These are phyloP conservation scores for Drosophila dunni DNA, from an alignment of 1,140 invertebrate species.

Conservation along the genomic window DNA sequence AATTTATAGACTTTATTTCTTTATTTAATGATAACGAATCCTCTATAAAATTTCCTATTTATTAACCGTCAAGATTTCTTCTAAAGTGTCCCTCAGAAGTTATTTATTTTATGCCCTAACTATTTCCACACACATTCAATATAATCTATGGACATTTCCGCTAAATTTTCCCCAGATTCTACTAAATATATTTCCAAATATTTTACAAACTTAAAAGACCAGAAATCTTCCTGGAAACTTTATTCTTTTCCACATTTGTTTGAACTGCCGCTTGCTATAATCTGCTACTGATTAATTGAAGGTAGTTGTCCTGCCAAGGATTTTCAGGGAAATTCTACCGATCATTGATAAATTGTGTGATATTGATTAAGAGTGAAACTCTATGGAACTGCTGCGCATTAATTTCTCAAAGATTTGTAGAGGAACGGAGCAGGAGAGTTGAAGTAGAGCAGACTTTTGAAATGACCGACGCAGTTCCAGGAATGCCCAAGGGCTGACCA, in stretches of 20 bases:
- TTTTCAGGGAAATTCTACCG: slow-evolving; percentile 19
- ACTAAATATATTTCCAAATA: neutral
- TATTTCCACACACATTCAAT: too few relatives aligned
- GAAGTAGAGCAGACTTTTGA: slow-evolving; percentile 66
- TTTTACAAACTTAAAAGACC: neutral
- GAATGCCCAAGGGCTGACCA: slow-evolving; percentile 39
- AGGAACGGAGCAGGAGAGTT: slow-evolving; percentile 23
- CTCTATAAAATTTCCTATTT: too few relatives aligned
- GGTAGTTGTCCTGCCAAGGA: slow-evolving; percentile 18
- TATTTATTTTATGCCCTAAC: too few relatives aligned
- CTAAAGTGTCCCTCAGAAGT: too few relatives aligned
- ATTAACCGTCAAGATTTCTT: too few relatives aligned
- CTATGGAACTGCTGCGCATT: slow-evolving; percentile 37
- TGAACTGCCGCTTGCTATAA: slow-evolving; percentile 8
- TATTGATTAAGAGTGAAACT: slow-evolving; percentile 61
- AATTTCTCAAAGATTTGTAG: slow-evolving; percentile 38
- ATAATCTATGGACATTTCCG: too few relatives aligned
- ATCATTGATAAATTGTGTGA: slow-evolving; percentile 57
- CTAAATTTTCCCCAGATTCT: too few relatives aligned
- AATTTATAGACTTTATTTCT: too few relatives aligned
- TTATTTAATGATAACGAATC: too few relatives aligned
- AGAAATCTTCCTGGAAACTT: neutral
- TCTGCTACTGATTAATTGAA: slow-evolving; percentile 39
- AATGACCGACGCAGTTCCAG: slow-evolving; percentile 70
- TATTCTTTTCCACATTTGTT: neutral